phyloP scores from a whole-genome alignment of 2,113 vertebrate species.

The Callionymus lyra region DNA sequence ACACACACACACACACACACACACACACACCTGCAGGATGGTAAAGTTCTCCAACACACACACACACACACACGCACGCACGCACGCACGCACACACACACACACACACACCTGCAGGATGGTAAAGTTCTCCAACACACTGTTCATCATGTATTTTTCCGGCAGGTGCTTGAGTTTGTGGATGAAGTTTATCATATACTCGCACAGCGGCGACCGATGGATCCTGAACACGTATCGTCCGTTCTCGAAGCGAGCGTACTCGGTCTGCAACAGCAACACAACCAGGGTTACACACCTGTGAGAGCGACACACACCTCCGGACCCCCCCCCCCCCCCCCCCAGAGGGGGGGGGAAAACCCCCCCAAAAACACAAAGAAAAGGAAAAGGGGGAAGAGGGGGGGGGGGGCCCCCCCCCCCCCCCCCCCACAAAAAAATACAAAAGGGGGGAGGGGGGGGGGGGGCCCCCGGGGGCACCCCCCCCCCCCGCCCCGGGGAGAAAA shows the following conservation, averaged over 20 bases:
- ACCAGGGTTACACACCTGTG: constrained; percentile 6
- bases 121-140: constrained; percentile 93
- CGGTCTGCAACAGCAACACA: constrained; percentile 67
- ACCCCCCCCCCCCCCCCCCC: too few species aligned
- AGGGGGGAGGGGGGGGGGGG: background rate
- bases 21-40: too few species aligned
- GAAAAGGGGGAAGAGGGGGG: too few species aligned
- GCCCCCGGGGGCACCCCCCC: too few species aligned
- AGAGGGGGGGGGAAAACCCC: too few species aligned
- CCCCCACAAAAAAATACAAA: background rate
- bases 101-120: constrained; percentile 76
- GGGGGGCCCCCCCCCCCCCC: too few species aligned
- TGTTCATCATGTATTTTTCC: constrained; percentile 98
- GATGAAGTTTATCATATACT: constrained; percentile 97
- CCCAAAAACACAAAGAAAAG: too few species aligned
- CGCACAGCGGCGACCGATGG: constrained; percentile 88
- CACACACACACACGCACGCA: background rate
- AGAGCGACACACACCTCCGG: too few species aligned
- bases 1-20: too few species aligned
- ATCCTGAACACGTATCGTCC: constrained; percentile 86
- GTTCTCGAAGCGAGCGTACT: constrained; percentile 83
- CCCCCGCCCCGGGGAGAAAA: too few species aligned
- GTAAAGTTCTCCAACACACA: too few species aligned
- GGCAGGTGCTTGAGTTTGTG: constrained; percentile 94
- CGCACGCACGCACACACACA: too few species aligned